Percentiles rank a stretch among this genome's conserved stretches.
phyloP scores from a whole-genome alignment of 37 sponge, comb jelly and placozoan genomes.

The Mnemiopsis leidyi region DNA sequence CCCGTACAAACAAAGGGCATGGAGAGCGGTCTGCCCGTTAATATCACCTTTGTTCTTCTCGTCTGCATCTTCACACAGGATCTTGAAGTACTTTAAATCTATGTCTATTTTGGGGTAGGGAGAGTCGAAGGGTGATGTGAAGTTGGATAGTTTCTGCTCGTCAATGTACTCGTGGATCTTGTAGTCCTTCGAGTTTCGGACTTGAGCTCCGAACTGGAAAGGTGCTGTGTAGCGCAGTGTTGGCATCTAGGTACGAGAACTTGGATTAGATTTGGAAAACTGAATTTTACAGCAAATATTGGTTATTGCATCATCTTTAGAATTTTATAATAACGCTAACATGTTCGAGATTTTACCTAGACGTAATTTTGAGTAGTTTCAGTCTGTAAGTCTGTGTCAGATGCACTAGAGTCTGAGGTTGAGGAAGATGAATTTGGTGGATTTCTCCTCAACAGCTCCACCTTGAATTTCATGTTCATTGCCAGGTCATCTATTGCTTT shows the following conservation, averaged over 20 bases:
- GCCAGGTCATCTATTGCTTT: too few species aligned
- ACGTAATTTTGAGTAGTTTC: too few species aligned
- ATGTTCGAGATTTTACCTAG: too few species aligned
- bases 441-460: too few species aligned
- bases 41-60: conserved; percentile 27
- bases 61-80: conserved; percentile 7
- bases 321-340: too few species aligned
- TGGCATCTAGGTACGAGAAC: neutral
- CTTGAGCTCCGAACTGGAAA: conserved; percentile 49
- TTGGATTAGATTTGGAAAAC: too few species aligned
- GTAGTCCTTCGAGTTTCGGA: neutral
- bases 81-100: conserved; percentile 40
- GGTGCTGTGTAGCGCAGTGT: conserved; percentile 2
- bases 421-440: too few species aligned
- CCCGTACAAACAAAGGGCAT: conserved; percentile 34
- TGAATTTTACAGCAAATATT: too few species aligned
- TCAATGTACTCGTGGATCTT: conserved; percentile 51
- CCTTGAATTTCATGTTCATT: too few species aligned
- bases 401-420: too few species aligned
- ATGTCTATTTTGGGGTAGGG: conserved; percentile 41
- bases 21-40: conserved; percentile 44
- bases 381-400: too few species aligned
- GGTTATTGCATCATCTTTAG: too few species aligned
- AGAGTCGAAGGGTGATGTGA: conserved; percentile 19
- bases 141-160: conserved; percentile 1